These are phyloP conservation scores for Aethina tumida DNA, from an alignment of 1,140 invertebrate species.

Conservation along the genomic window DNA sequence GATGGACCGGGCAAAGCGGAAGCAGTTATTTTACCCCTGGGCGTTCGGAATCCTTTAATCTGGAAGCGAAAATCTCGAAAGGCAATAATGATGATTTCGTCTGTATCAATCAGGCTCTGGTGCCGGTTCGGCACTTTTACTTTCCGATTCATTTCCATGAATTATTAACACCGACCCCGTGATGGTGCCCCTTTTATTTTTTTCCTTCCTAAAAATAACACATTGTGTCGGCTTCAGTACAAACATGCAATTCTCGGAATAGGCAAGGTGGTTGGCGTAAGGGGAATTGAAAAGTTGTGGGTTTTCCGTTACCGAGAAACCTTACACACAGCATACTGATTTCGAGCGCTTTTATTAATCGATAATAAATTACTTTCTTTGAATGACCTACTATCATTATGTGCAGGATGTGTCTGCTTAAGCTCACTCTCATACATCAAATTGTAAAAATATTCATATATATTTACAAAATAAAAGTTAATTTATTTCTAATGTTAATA, in stretches of 20 bases:
- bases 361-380: no score
- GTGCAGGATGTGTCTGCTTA: no score
- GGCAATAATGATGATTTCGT: constrained; percentile 13
- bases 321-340: no score
- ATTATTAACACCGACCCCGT: not conserved
- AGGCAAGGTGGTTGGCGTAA: constrained; percentile 13
- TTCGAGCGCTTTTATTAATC: no score
- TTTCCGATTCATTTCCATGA: not conserved
- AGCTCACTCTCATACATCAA: no score
- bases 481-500: no score
- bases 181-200: not conserved
- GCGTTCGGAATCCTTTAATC: constrained; percentile 13
- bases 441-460: no score
- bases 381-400: no score
- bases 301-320: no score
- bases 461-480: no score
- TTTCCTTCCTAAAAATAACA: constrained; percentile 11
- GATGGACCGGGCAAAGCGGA: constrained; percentile 8
- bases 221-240: constrained; percentile 10
- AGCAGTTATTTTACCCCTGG: constrained; percentile 13
- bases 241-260: constrained; percentile 16
- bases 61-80: constrained; percentile 11
- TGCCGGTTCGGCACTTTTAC: not conserved
- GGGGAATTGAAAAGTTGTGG: constrained; percentile 18
- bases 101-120: constrained; percentile 12